Percentiles rank a stretch among this genome's conserved stretches.
phyloP scores from a whole-genome alignment of 2,888 invertebrate genomes.

The Noctua fimbriata region DNA sequence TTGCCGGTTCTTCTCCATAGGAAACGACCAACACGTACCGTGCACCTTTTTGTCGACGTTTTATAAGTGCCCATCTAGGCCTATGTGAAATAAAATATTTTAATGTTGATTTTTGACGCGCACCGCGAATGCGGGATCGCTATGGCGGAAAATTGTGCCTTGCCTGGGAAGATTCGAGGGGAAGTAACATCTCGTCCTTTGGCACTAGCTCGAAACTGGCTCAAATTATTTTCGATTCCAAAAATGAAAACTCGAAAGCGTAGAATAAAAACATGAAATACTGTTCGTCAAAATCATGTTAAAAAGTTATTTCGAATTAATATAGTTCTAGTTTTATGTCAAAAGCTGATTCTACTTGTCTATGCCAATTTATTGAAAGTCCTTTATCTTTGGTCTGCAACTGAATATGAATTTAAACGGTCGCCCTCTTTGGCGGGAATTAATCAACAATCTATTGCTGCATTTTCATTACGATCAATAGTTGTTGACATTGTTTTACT shows the following conservation, averaged over 20 bases:
- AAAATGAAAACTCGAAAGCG: neutral
- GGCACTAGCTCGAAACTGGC: neutral
- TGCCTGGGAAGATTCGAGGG: neutral
- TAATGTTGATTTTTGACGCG: too few species aligned
- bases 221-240: neutral
- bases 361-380: slow-evolving; percentile 23
- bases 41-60: too few species aligned
- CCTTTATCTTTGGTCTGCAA: slow-evolving; percentile 11
- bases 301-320: neutral
- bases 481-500: slow-evolving; percentile 30
- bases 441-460: slow-evolving; percentile 44
- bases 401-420: slow-evolving; percentile 35
- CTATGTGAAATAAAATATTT: too few species aligned
- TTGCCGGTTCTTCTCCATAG: too few species aligned
- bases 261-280: neutral
- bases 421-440: slow-evolving; percentile 20
- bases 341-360: neutral
- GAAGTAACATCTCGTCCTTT: neutral
- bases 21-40: too few species aligned
- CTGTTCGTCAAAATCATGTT: neutral
- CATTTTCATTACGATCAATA: slow-evolving; percentile 34
- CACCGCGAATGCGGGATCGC: neutral
- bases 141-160: neutral
- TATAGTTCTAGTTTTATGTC: neutral
- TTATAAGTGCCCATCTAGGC: too few species aligned